Base-by-base conservation (phyloP, 2,113 vertebrate species). In the Spheniscus mendiculus region DNA sequence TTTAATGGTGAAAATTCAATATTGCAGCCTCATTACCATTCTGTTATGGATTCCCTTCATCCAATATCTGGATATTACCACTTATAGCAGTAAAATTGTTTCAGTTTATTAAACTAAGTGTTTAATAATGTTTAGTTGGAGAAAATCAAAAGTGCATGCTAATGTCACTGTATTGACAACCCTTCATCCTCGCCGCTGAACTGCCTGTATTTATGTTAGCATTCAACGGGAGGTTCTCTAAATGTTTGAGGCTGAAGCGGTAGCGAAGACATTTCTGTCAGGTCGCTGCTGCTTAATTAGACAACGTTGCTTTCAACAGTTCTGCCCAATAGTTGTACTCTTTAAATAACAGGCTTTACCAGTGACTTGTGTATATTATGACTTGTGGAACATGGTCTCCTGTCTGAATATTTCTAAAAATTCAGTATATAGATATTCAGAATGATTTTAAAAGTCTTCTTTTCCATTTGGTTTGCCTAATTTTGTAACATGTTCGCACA, bases 111-210 rank as follows among this genome's bases (percentile, higher is more conserved):
- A 94, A 89, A 55, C 87, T 95, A 92, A 95, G 58, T 86, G 44
- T 92, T 87, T 91, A 89, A 78, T 86, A 73, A 50, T 55, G 26
- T 94, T 95, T 96, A 95, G 74, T 38, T 86, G 79, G 63, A 87
- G 87, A 93, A 91, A 92, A 95, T 96, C 66, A 95, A 76, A 98
- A 94, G 74, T 80, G 70, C 85, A 72, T 89, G 73, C 93, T 96
- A 96, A 94, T 94, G 83, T 87, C 83, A 84, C 56, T 80, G 42
- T 94, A 96, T 95, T 97, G 96, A 96, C 94, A 95, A 30, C 25
- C 63, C 77, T 97, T 97, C 87, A 91, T 91, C 67, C 69, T 80
- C 0, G 0, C 76, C 7, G 12, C 52, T 70, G 94, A 95, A 89
- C 95, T 91, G 87, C 77, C 67, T 85, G 42, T 70, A 32, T 96